Evolutionary conservation across 2,888 invertebrate genomes (phyloP), one percentile per base, ranked within the genome.

Genomic region (Cryptocephalus moraei): DNA sequence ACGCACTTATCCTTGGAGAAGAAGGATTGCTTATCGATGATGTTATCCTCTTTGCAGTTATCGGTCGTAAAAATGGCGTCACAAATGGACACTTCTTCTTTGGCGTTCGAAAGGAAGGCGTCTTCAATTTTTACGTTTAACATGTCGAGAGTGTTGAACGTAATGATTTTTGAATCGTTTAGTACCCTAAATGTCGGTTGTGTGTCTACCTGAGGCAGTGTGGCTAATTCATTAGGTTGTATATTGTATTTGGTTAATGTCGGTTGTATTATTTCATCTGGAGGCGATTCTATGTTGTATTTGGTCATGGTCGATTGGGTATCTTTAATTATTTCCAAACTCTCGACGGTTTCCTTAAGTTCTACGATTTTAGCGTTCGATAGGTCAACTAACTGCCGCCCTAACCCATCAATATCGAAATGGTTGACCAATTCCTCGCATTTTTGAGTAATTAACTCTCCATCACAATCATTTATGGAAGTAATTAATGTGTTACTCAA

Each of bases 81-180:
- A 54, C 66, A 65, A 48, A 54, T 57, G n/a, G 44, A 57, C 46
- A 79, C 73, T 63, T 74, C 74, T 54, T 80, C 80, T 56, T 77
- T 76, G 14, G 75, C 77, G 52, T 75, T 76, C 6, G 80, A 80
- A 43, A 81, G 64, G 59, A 77, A 74, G 1, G 80, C 80, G 57
- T 81, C 80, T 31, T 71, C 66, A 61, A 79, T 74, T 62, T 75
- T 76, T 53, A 62, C 64, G 6, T 22, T 6, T 22, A 22, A 22
- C 22, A 22, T 22, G 22, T 22, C 22, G 22, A 22, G 22, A 22
- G 22, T 22, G 22, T 22, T 22, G 6, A 22, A 22, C 22, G 22
- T 22, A 2, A 22, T 22, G 2, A 22, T 22, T 22, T 22, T 22
- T 6, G 22, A 22, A 22, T 22, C 22, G 6, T 22, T 22, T 22